A percentile compares a stretch with the other conserved stretches of the same genome.
Conservation (phyloP, 2,113 vertebrate genomes). For the Myodes glareolus region DNA sequence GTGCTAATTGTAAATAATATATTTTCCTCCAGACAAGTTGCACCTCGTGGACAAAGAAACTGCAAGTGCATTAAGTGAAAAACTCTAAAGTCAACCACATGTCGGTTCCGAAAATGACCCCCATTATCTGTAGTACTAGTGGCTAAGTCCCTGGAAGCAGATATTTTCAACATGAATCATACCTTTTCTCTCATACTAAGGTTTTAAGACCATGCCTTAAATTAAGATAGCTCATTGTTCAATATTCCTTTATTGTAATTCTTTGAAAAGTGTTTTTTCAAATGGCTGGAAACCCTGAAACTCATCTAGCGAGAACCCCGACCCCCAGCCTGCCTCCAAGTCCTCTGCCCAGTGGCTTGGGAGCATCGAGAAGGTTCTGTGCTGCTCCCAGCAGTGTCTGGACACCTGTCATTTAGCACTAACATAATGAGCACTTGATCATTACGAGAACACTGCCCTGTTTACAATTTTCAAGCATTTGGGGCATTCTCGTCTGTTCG, state of each 20-base stretch:
- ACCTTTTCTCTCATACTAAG: not conserved
- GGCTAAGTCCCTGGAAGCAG: not conserved
- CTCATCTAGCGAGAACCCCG: not conserved
- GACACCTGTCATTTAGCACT: conserved; percentile 25
- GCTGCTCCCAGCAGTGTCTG: not conserved
- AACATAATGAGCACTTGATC: conserved; percentile 52
- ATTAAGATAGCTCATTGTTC: not conserved
- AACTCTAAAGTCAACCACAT: not conserved
- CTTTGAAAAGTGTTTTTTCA: conserved; percentile 1
- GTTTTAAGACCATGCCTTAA: conserved; percentile 12
- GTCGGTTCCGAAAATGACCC: not conserved
- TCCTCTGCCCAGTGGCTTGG: not conserved
- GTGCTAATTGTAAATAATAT: not conserved
- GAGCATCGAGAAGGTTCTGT: not conserved
- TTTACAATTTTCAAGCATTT: conserved; percentile 71
- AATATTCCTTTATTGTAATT: conserved; percentile 21
- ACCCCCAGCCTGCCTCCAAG: accelerated
- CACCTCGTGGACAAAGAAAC: not conserved
- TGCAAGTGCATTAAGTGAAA: conserved; percentile 39
- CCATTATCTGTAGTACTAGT: not conserved
- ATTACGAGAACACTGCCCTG: conserved; percentile 61
- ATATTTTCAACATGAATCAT: conserved; percentile 5
- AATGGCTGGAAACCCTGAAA: not conserved
- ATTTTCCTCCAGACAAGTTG: not conserved
- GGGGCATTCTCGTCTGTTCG: conserved; percentile 71